phyloP scores from a whole-genome alignment of 2,888 invertebrate species.

The Aphodius sticticus region DNA sequence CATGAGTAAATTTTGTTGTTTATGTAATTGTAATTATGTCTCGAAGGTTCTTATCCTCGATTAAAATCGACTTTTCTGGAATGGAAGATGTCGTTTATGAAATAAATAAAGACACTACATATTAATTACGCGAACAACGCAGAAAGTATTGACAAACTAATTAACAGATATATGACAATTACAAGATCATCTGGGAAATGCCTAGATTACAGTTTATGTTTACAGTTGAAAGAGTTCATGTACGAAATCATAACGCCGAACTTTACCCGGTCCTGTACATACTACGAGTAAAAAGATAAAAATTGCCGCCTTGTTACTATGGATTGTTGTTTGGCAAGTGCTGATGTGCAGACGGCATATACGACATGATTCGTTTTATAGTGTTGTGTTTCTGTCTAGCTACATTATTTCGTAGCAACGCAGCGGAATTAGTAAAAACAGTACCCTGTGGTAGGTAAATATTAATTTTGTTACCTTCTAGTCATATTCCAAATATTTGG shows the following conservation, averaged over 20 bases:
- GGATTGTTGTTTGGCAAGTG: background rate
- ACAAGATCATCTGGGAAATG: background rate
- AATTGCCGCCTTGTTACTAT: background rate
- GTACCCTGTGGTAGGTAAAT: constrained; percentile 38
- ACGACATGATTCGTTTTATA: constrained; percentile 32
- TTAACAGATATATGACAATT: background rate
- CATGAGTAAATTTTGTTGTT: background rate
- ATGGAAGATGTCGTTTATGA: background rate
- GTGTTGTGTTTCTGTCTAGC: constrained; percentile 36
- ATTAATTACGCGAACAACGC: background rate
- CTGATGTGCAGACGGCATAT: background rate
- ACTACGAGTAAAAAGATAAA: background rate
- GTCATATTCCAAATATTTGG: constrained; percentile 18
- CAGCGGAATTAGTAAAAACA: constrained; percentile 30
- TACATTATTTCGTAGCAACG: constrained; percentile 31
- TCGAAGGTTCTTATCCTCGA: background rate
- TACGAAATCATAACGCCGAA: background rate
- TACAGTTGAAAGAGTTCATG: background rate
- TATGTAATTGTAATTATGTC: background rate
- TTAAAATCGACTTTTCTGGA: background rate
- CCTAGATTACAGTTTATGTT: background rate
- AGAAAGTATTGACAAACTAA: background rate
- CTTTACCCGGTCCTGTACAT: background rate
- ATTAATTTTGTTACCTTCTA: background rate
- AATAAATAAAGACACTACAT: no score